Evolutionary conservation across 2,888 invertebrate species (phyloP).

Genomic region (Tuta absoluta): DNA sequence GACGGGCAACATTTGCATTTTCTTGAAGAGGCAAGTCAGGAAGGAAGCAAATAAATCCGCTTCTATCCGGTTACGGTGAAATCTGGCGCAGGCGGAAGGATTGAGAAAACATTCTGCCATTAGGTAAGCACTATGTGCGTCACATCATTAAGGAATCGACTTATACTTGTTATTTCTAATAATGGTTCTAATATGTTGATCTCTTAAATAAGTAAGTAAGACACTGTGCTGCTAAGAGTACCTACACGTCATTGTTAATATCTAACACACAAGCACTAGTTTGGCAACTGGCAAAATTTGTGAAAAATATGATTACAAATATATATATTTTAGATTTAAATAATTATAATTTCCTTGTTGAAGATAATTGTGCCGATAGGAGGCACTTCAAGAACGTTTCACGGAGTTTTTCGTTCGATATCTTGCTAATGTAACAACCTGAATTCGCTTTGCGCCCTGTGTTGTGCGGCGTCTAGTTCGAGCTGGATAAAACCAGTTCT

Average conservation of each 20-base stretch:
- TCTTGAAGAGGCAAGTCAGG: conserved; percentile 3
- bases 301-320: too few species aligned
- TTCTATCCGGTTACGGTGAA: conserved; percentile 18
- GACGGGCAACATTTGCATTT: conserved; percentile 14
- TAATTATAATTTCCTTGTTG: too few species aligned
- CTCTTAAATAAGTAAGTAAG: too few species aligned
- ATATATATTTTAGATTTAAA: too few species aligned
- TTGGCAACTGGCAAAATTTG: too few species aligned
- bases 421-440: neutral
- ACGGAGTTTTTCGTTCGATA: neutral
- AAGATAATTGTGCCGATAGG: too few species aligned
- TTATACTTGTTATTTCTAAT: too few species aligned
- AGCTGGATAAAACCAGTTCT: conserved; percentile 59
- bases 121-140: neutral
- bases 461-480: neutral
- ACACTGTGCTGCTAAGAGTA: too few species aligned
- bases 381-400: neutral
- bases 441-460: neutral
- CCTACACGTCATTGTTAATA: too few species aligned
- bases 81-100: conserved; percentile 11
- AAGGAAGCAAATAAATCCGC: conserved; percentile 19
- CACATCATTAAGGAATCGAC: neutral
- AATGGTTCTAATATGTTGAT: too few species aligned
- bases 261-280: too few species aligned
- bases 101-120: neutral